Evolutionary conservation across 2,797 vertebrate species (phyloP).

Genomic region (Tiaroga cobitis): DNA sequence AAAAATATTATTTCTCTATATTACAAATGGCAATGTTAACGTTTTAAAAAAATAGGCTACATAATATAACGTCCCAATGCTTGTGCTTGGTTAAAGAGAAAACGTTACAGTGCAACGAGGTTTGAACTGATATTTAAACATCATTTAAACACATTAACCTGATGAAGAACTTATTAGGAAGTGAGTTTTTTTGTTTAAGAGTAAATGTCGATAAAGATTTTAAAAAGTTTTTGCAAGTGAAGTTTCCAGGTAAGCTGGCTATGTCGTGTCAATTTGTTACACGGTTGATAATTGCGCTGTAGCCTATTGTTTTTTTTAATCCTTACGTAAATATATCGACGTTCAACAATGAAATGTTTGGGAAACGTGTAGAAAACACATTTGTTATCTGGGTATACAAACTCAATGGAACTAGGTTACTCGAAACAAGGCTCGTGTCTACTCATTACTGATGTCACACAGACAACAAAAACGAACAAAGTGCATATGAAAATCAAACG

Average conservation of each 20-base stretch:
- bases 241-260: neutral
- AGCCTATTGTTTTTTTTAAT: neutral
- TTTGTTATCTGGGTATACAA: neutral
- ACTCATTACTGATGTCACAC: neutral
- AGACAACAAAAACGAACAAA: neutral
- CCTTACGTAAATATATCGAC: neutral
- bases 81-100: neutral
- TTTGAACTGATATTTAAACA: neutral
- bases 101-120: neutral
- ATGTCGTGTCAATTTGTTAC: neutral
- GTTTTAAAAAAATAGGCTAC: too few species aligned
- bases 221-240: neutral
- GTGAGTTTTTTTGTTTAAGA: neutral
- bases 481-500: neutral
- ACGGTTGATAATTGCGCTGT: neutral
- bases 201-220: neutral
- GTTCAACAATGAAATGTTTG: neutral
- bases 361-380: neutral
- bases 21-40: too few species aligned
- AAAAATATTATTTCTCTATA: too few species aligned
- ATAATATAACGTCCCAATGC: neutral
- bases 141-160: neutral
- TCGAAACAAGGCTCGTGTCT: neutral
- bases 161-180: neutral
- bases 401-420: neutral